Evolutionary conservation across 2,888 invertebrate genomes (phyloP).

Genomic region (Galerucella nymphaeae): DNA sequence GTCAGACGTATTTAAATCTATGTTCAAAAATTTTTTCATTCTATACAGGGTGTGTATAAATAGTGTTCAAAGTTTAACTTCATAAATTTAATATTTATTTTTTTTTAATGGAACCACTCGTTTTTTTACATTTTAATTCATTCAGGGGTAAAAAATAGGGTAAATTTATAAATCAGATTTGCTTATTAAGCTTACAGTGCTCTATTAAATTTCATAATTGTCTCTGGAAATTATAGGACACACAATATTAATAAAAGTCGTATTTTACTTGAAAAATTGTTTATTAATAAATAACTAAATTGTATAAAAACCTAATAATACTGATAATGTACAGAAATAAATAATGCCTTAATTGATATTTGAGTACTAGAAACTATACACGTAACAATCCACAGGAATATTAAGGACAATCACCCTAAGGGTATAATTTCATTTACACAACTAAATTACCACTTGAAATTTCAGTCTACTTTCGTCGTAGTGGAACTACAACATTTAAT

Average conservation of each 20-base stretch:
- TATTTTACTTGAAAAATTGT: slow-evolving; percentile 3
- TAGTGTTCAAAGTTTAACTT: too few species aligned
- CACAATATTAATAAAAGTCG: background rate
- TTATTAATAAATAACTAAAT: slow-evolving; percentile 26
- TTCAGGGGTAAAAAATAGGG: too few species aligned
- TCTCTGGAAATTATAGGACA: too few species aligned
- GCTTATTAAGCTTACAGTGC: too few species aligned
- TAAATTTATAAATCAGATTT: too few species aligned
- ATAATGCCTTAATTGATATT: slow-evolving; percentile 34
- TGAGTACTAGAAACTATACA: slow-evolving; percentile 22
- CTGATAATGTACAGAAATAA: slow-evolving; percentile 40
- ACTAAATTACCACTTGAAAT: background rate
- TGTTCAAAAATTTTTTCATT: too few species aligned
- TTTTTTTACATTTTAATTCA: too few species aligned
- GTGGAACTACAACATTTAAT: slow-evolving; percentile 7
- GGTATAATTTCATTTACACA: background rate
- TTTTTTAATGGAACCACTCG: too few species aligned
- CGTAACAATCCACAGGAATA: slow-evolving; percentile 10
- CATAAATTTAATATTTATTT: too few species aligned
- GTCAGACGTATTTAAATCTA: too few species aligned
- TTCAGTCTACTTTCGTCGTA: slow-evolving; percentile 1
- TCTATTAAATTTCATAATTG: too few species aligned
- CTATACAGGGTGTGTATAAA: too few species aligned
- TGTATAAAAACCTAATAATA: slow-evolving; percentile 40
- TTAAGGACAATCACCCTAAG: background rate